phyloP scores from a whole-genome alignment of 2,797 vertebrate species.

The Sebastes kiyomatsui region DNA sequence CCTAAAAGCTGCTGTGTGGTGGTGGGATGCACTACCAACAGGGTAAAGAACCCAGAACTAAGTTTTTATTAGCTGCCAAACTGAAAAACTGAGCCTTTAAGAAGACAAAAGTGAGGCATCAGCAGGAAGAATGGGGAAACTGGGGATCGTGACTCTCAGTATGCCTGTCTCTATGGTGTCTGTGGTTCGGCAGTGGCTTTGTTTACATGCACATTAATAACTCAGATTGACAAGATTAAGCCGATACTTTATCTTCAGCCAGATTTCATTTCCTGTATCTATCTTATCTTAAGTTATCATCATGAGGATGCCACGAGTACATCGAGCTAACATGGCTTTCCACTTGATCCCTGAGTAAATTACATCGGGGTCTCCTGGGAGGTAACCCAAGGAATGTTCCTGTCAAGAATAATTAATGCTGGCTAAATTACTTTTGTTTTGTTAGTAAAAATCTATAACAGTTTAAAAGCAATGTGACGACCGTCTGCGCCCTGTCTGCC shows the following conservation, averaged over 20 bases:
- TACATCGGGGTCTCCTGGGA: neutral
- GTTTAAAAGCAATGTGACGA: too few species aligned
- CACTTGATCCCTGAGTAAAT: neutral
- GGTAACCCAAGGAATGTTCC: neutral
- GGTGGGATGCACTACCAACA: too few species aligned
- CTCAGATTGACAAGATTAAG: neutral
- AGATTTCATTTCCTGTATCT: neutral
- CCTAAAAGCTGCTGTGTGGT: too few species aligned
- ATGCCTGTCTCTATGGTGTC: too few species aligned
- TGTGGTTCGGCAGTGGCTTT: neutral
- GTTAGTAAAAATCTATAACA: neutral
- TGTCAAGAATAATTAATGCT: neutral
- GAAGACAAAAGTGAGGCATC: too few species aligned
- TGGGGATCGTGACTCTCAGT: too few species aligned
- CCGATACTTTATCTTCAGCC: neutral
- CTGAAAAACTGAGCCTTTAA: too few species aligned
- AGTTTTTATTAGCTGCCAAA: too few species aligned
- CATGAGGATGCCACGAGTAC: neutral
- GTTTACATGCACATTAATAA: neutral
- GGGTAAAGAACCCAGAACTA: too few species aligned
- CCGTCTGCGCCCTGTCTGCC: too few species aligned
- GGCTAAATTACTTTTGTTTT: neutral
- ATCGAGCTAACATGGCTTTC: neutral
- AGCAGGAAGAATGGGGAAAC: too few species aligned
- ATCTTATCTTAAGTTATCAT: neutral